phyloP scores from a whole-genome alignment of 2,888 invertebrate genomes.

The Molorchus minor region DNA sequence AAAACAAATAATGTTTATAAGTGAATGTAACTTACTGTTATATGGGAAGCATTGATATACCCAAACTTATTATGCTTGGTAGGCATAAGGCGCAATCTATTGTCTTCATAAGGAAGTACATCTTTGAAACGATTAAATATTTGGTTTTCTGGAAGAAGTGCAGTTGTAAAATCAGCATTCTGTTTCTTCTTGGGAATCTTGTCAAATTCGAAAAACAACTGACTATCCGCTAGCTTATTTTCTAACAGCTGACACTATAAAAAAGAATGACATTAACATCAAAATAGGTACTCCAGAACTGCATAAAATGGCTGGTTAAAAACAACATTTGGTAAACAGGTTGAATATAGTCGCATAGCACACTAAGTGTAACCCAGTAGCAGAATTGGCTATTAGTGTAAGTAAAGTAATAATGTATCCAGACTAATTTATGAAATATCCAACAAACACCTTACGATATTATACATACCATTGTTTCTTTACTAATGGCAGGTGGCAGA shows the following conservation, averaged over 20 bases:
- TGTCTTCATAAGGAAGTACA: constrained; percentile 91
- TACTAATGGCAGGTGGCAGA: constrained; percentile 78
- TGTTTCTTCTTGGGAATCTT: constrained; percentile 80
- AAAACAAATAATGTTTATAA: neutral
- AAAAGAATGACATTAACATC: too few relatives aligned
- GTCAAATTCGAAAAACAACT: constrained; percentile 86
- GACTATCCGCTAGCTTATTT: constrained; percentile 75
- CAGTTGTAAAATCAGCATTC: constrained; percentile 76
- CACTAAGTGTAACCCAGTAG: too few relatives aligned
- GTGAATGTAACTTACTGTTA: constrained; percentile 70
- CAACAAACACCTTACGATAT: too few relatives aligned
- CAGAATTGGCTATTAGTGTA: too few relatives aligned
- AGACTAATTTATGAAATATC: too few relatives aligned
- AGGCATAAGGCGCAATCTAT: constrained; percentile 83
- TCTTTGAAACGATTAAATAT: constrained; percentile 69
- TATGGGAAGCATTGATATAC: constrained; percentile 92
- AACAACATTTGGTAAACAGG: too few relatives aligned
- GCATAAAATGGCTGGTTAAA: too few relatives aligned
- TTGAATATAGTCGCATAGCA: too few relatives aligned
- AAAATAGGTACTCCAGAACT: too few relatives aligned
- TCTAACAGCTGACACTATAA: constrained; percentile 72
- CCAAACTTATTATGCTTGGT: constrained; percentile 84
- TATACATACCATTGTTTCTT: constrained; percentile 81
- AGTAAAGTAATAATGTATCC: too few relatives aligned
- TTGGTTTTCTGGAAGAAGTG: constrained; percentile 75